Base-by-base conservation (phyloP, 2,888 invertebrate genomes). In the Notodonta dromedarius region DNA sequence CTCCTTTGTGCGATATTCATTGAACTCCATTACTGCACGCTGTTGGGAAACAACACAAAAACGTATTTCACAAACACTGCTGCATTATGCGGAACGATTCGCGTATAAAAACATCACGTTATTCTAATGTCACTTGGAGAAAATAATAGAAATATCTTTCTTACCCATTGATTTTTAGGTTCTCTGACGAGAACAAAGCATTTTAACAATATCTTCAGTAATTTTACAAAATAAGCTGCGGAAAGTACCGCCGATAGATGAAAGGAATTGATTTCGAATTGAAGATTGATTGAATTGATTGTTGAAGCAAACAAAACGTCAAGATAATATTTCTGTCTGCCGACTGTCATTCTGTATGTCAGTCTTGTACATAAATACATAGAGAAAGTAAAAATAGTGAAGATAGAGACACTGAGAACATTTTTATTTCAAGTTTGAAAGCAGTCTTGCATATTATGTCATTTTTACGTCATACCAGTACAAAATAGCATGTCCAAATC, bases 11-110 rank as follows among this genome's bases (percentile, higher is more conserved):
- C 77, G 82, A 87, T 85, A 87, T 83, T 85, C 91, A 90, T 86
- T 89, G 86, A 91, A 90, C 91, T 93, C 93, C 93, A 93, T 93
- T 86, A 91, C 93, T 89, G 83, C 80, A 83, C 84, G 89, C 93
- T 93, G 88, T 85, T 82, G 84, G 77, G 76, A 88, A 85, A 87
- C 80, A 86, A 78, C 76, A 80, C 73, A 80, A 77, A 82, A 84
- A 80, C 71, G 72, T 76, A 82, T 78, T 79, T 76, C 71, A 82
- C 82, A 84, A 83, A 85, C 82, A 85, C 79, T 76, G 66, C 74
- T 72, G 66, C 65, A 66, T 63, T 71, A 74, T 56, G 63, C 64
- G 64, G 70, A 69, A 65, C 60, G 65, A 77, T 68, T 74, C 59
- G 39, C 56, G 52, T 57, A 66, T 63, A 66, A 74, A 70, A 69